phyloP scores from a whole-genome alignment of 2,113 vertebrate species.

The Nettapus auritus region DNA sequence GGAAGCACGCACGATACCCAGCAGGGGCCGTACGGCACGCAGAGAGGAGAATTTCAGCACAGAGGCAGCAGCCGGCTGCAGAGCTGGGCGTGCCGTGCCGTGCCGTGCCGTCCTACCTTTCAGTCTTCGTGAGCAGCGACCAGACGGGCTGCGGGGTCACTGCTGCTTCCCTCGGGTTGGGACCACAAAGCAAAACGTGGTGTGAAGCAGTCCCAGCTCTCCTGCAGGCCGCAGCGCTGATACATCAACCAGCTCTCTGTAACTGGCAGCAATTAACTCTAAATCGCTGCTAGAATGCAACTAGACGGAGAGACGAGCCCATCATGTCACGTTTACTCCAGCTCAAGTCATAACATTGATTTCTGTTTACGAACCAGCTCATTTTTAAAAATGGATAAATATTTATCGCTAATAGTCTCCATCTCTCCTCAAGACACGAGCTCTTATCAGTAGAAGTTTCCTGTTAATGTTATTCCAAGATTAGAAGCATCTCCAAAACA shows the following conservation, averaged over 20 bases:
- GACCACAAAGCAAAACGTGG: rapidly evolving
- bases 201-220: neutral
- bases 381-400: neutral
- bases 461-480: neutral
- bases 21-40: rapidly evolving
- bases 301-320: neutral
- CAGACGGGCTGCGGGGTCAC: neutral
- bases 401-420: neutral
- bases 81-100: too few relatives aligned
- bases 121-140: rapidly evolving
- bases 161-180: neutral
- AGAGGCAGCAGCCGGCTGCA: neutral
- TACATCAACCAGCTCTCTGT: rapidly evolving
- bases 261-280: neutral
- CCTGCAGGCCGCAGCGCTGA: neutral
- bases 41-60: neutral
- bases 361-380: neutral
- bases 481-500: neutral
- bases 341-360: neutral
- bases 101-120: rapidly evolving
- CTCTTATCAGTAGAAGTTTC: neutral
- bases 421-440: neutral
- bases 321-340: neutral
- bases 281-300: neutral
- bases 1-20: neutral